Conservation (phyloP, 2,888 invertebrate genomes). For the Campopleginae sp. region DNA sequence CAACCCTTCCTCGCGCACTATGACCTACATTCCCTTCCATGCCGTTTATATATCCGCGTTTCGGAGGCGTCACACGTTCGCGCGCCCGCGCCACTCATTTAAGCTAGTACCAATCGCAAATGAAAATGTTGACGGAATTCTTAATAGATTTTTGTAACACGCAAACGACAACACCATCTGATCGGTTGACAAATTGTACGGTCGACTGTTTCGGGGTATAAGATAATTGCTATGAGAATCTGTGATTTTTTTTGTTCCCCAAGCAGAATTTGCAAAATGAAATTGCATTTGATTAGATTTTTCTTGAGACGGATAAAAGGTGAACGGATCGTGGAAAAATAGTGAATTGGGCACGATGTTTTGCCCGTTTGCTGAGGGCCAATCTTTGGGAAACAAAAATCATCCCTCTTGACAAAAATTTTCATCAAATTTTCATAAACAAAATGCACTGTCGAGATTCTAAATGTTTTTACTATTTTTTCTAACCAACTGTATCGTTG, state of each 20-base stretch:
- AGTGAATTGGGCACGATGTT: too few relatives aligned
- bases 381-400: too few relatives aligned
- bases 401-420: too few relatives aligned
- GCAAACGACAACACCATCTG: not conserved
- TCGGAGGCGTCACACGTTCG: slow-evolving; percentile 65
- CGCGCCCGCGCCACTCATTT: slow-evolving; percentile 57
- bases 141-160: not conserved
- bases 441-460: too few relatives aligned
- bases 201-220: not conserved
- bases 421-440: too few relatives aligned
- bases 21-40: slow-evolving; percentile 67
- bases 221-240: not conserved
- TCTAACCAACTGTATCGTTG: too few relatives aligned
- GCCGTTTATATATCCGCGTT: slow-evolving; percentile 63
- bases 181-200: not conserved
- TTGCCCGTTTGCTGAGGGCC: too few relatives aligned
- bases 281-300: not conserved
- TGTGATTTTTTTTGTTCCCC: not conserved
- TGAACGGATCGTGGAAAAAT: too few relatives aligned
- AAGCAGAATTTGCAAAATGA: not conserved
- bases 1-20: slow-evolving; percentile 67
- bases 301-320: not conserved
- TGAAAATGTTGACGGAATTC: slow-evolving; percentile 2
- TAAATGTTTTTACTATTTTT: too few relatives aligned
- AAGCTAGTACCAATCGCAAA: slow-evolving; percentile 5